A percentile compares a stretch with the other conserved stretches of the same genome.
Evolutionary conservation across 2,888 invertebrate genomes (phyloP).

Genomic region (Ochlodes sylvanus): DNA sequence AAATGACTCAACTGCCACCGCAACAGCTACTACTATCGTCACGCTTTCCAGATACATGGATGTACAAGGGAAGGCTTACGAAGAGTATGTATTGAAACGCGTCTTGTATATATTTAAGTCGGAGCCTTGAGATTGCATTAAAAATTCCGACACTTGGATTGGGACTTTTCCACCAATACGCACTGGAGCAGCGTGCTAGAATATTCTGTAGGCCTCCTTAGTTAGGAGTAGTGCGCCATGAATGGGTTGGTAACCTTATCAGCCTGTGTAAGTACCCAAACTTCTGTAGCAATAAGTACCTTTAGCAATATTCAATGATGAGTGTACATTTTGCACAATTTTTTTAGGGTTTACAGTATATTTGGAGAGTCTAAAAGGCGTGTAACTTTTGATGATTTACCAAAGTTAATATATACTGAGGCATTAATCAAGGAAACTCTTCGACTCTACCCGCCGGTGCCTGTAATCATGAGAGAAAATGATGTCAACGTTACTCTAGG

Average conservation of each 20-base stretch:
- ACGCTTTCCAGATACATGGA: slow-evolving; percentile 55
- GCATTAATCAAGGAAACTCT: slow-evolving; percentile 58
- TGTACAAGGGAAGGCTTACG: slow-evolving; percentile 56
- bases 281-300: too few species aligned
- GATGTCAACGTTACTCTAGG: neutral
- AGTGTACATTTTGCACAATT: neutral
- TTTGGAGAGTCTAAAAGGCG: slow-evolving; percentile 44
- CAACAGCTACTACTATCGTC: slow-evolving; percentile 50
- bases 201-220: too few species aligned
- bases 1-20: slow-evolving; percentile 61
- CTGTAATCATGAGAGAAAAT: slow-evolving; percentile 39
- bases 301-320: too few species aligned
- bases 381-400: slow-evolving; percentile 49
- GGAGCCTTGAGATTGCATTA: neutral
- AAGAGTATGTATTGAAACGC: slow-evolving; percentile 53
- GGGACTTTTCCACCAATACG: too few species aligned
- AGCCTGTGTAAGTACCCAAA: too few species aligned
- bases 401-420: slow-evolving; percentile 54
- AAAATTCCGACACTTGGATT: too few species aligned
- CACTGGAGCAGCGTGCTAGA: too few species aligned
- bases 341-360: neutral
- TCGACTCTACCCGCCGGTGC: slow-evolving; percentile 56
- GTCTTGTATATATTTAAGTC: neutral
- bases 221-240: too few species aligned
- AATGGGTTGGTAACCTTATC: too few species aligned